phyloP scores from a whole-genome alignment of 2,888 invertebrate species.

The Camponotus fellah region DNA sequence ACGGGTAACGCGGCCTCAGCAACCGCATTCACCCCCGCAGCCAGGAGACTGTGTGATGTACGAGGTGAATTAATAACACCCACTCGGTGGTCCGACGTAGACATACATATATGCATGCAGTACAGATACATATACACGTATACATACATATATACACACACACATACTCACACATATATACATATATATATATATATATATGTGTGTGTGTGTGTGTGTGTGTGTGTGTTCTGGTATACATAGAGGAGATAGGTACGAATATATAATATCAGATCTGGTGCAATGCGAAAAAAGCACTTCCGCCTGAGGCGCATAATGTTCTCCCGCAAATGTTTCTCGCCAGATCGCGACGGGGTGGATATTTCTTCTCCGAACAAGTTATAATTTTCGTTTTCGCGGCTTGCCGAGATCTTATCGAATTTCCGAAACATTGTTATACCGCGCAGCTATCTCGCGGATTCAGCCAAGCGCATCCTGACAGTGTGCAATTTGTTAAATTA shows the following conservation, averaged over 20 bases:
- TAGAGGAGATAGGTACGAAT: conserved; percentile 44
- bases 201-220: no score
- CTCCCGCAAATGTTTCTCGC: conserved; percentile 19
- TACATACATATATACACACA: conserved; percentile 67
- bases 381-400: conserved; percentile 14
- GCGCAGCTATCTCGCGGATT: neutral
- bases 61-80: conserved; percentile 76
- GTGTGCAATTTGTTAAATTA: conserved; percentile 13
- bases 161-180: conserved; percentile 43
- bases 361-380: conserved; percentile 14
- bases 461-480: neutral
- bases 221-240: conserved; percentile 12
- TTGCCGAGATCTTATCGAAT: conserved; percentile 11
- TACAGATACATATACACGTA: conserved; percentile 40
- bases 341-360: neutral
- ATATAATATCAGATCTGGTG: conserved; percentile 47
- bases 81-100: conserved; percentile 62
- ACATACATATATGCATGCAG: conserved; percentile 70
- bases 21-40: conserved; percentile 68
- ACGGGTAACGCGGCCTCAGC: conserved; percentile 55
- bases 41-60: conserved; percentile 73
- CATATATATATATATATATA: neutral
- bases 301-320: conserved; percentile 24
- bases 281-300: conserved; percentile 24
- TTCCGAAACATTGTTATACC: neutral